phyloP scores from a whole-genome alignment of 2,113 vertebrate genomes.

The Ranitomeya imitator region DNA sequence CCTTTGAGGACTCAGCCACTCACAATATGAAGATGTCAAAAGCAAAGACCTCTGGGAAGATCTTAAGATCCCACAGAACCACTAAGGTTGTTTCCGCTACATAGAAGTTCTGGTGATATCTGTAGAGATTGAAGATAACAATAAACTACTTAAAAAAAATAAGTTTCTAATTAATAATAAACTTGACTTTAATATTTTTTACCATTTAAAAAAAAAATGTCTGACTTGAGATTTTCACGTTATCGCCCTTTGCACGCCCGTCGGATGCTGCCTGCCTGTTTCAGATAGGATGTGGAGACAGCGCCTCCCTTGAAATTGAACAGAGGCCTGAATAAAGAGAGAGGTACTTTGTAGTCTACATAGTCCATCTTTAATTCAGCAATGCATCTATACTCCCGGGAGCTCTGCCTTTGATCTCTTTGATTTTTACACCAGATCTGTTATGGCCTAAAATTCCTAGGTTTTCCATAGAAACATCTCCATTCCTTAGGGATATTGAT shows the following conservation, averaged over 20 bases:
- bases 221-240: constrained; percentile 42
- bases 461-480: constrained; percentile 99
- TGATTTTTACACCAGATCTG: constrained; percentile 86
- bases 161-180: constrained; percentile 5
- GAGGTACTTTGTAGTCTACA: constrained; percentile 88
- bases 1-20: not conserved
- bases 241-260: constrained; percentile 62
- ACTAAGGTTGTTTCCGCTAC: not conserved
- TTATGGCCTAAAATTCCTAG: constrained; percentile 94
- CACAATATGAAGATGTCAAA: constrained; percentile 25
- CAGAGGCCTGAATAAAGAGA: constrained; percentile 75
- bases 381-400: constrained; percentile 79
- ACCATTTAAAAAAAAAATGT: constrained; percentile 16
- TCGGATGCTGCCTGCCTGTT: constrained; percentile 65
- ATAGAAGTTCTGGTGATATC: not conserved
- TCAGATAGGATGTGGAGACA: constrained; percentile 72
- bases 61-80: constrained; percentile 1
- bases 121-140: not conserved
- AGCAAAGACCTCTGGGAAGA: constrained; percentile 12
- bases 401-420: constrained; percentile 92
- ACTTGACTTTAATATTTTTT: not conserved
- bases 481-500: constrained; percentile 98
- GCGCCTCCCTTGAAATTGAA: constrained; percentile 75
- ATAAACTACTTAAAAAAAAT: constrained; percentile 15
- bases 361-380: constrained; percentile 90